phyloP scores from a whole-genome alignment of 2,888 invertebrate genomes.

The Meteorus cinctellus region DNA sequence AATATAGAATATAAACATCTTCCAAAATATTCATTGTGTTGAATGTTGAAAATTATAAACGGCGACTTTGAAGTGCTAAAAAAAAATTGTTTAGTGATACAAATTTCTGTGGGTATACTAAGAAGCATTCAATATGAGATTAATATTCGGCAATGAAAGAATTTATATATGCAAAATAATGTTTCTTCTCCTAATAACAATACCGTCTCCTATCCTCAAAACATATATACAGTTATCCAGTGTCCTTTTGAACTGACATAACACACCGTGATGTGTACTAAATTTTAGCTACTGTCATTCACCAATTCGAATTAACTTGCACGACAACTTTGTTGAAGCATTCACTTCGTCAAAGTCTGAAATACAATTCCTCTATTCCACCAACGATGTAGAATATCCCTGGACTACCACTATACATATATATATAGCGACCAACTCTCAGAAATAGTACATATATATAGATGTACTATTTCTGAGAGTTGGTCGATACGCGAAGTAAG shows the following conservation, averaged over 20 bases:
- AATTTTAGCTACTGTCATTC: constrained; percentile 28
- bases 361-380: neutral
- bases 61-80: no score
- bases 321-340: constrained; percentile 27
- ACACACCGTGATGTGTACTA: constrained; percentile 14
- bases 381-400: neutral
- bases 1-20: no score
- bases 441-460: neutral
- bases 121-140: neutral
- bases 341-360: constrained; percentile 20
- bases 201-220: no score
- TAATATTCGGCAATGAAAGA: no score
- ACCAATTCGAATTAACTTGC: constrained; percentile 33
- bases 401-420: neutral
- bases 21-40: no score
- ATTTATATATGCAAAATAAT: neutral
- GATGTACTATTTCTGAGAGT: constrained; percentile 27
- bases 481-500: constrained; percentile 34
- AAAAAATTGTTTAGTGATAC: no score
- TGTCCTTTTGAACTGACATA: constrained; percentile 6
- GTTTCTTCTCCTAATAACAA: no score
- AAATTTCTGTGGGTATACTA: no score
- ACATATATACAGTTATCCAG: neutral
- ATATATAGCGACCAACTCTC: no score
- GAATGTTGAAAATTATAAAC: no score